phyloP scores from a whole-genome alignment of 2,888 invertebrate genomes.

The Onthophagus sagittarius region DNA sequence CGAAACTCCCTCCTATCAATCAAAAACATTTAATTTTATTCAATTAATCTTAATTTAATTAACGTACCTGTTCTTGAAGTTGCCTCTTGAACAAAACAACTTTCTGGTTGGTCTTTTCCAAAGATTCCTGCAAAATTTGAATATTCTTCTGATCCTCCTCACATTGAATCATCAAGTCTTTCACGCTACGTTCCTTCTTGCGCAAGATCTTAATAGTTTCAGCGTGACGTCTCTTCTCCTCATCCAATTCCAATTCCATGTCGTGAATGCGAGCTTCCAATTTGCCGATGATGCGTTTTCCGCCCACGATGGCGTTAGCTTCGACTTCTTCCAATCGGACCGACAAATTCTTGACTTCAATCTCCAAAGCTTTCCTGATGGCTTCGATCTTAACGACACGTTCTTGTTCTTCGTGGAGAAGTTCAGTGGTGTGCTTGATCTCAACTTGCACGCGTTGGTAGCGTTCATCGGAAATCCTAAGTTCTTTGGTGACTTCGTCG shows the following conservation, averaged over 20 bases:
- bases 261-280: constrained; percentile 93
- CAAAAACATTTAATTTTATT: background rate
- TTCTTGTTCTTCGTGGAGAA: constrained; percentile 93
- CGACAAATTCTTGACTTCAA: constrained; percentile 93
- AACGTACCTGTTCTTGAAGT: constrained; percentile 79
- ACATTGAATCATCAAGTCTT: constrained; percentile 91
- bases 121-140: constrained; percentile 81
- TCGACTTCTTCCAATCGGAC: constrained; percentile 94
- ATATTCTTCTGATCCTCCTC: constrained; percentile 98
- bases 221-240: constrained; percentile 94
- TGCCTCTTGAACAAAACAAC: constrained; percentile 94
- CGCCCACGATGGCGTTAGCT: constrained; percentile 93
- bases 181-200: constrained; percentile 96
- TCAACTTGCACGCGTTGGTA: constrained; percentile 90
- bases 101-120: constrained; percentile 85
- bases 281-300: constrained; percentile 96
- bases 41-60: background rate
- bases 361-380: constrained; percentile 95
- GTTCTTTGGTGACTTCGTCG: constrained; percentile 95
- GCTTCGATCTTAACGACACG: constrained; percentile 96
- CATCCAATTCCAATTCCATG: constrained; percentile 90
- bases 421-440: constrained; percentile 90
- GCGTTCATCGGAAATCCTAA: constrained; percentile 90
- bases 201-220: constrained; percentile 96
- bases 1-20: constrained; percentile 79